Evolutionary conservation across 2,888 invertebrate genomes (phyloP), one percentile per base, ranked within the genome.

Genomic region (Penaeus monodon): DNA sequence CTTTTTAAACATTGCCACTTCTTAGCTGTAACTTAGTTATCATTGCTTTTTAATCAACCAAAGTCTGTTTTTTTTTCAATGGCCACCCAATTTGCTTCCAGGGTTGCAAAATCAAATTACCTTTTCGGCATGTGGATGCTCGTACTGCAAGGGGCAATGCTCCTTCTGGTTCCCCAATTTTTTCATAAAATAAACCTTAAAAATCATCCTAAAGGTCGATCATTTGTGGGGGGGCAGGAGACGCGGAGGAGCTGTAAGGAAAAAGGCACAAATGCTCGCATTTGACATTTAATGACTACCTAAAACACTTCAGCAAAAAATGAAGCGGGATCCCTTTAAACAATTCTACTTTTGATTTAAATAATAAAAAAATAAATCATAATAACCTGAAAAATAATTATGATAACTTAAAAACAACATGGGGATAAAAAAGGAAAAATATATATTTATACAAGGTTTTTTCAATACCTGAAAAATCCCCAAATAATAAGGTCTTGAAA

Each of bases 171-270:
- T 89, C 89, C 81, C 91, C 92, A 91, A 91, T 89, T 91, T 91
- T 90, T 91, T 91, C 90, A 91, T 91, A 91, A 92, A 91, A 90
- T 92, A 91, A 90, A 91, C 91, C 90, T 91, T 91, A 91, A 92
- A 91, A 84, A 92, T 91, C 91, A 89, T 90, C 91, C 64, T 89
- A 88, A 57, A 88, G 83, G 84, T 88, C 88, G 64, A 80, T 70
- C 78, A 88, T 85, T 87, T 88, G 81, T 79, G 87, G 89, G 81
- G 88, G 87, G 80, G 84, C 80, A 79, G 88, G 85, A 76, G 89
- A 79, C 84, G 88, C 44, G 74, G 88, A 81, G 88, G 86, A 74
- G 88, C 84, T 84, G 84, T 81, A 63, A 76, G 29, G 73, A 65
- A 27, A 74, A 85, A 81, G 76, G 81, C 76, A 85, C 73, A 76